Conservation (phyloP, 2,888 invertebrate species). For the Xylota segnis region DNA sequence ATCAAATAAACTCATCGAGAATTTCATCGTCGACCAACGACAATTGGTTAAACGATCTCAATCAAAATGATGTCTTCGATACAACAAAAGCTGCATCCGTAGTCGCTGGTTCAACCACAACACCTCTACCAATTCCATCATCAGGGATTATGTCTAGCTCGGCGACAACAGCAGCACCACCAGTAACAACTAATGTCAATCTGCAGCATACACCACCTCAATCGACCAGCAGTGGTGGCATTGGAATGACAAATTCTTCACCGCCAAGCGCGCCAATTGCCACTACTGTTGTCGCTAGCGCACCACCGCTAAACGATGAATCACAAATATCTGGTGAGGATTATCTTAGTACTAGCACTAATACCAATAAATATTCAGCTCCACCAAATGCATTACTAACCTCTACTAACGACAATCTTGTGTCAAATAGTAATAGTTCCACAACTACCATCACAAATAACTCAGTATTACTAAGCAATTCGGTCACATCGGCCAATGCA, state of each 20-base stretch:
- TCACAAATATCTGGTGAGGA: slow-evolving; percentile 81
- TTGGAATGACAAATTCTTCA: slow-evolving; percentile 58
- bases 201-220: slow-evolving; percentile 78
- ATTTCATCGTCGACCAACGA: slow-evolving; percentile 78
- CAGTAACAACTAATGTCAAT: slow-evolving; percentile 80
- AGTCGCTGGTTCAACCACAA: slow-evolving; percentile 66
- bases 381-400: slow-evolving; percentile 74
- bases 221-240: slow-evolving; percentile 59
- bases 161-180: slow-evolving; percentile 80
- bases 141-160: slow-evolving; percentile 77
- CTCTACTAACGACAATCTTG: slow-evolving; percentile 69
- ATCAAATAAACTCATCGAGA: slow-evolving; percentile 54
- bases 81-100: slow-evolving; percentile 80
- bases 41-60: slow-evolving; percentile 82
- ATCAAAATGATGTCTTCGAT: slow-evolving; percentile 82
- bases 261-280: slow-evolving; percentile 50
- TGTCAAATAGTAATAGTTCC: slow-evolving; percentile 68
- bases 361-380: slow-evolving; percentile 74
- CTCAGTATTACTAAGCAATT: slow-evolving; percentile 74
- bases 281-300: slow-evolving; percentile 50
- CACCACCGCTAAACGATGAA: slow-evolving; percentile 74
- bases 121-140: slow-evolving; percentile 58
- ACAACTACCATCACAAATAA: slow-evolving; percentile 73
- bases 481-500: slow-evolving; percentile 81
- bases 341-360: slow-evolving; percentile 74